These are phyloP conservation scores for Parnassius apollo DNA, from an alignment of 2,888 invertebrate genomes.

Conservation along the genomic window DNA sequence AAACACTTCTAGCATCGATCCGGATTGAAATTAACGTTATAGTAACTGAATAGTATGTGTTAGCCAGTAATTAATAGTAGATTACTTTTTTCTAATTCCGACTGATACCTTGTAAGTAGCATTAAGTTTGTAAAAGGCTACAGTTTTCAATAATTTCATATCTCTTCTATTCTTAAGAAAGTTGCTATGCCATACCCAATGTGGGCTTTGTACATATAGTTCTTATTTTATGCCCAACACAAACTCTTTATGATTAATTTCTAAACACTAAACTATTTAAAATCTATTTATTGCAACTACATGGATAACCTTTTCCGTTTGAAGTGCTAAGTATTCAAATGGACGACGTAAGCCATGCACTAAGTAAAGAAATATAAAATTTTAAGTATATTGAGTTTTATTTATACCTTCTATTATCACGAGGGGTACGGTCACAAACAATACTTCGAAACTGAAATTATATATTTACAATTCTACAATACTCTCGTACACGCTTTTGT, in stretches of 20 bases:
- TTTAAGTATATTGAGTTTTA: constrained; percentile 35
- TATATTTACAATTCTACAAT: too few relatives aligned
- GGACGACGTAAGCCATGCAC: constrained; percentile 74
- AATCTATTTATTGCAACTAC: constrained; percentile 65
- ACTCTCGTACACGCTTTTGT: too few relatives aligned
- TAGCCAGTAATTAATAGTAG: constrained; percentile 65
- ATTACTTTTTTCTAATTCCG: constrained; percentile 59
- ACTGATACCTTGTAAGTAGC: constrained; percentile 77
- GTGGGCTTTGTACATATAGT: constrained; percentile 70
- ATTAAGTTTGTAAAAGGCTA: constrained; percentile 39
- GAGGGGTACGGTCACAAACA: too few relatives aligned
- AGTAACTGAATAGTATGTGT: constrained; percentile 36
- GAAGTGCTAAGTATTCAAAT: constrained; percentile 60
- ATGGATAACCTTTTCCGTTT: constrained; percentile 79
- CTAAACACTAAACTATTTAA: constrained; percentile 38
- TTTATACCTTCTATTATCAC: constrained; percentile 13
- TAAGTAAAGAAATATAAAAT: constrained; percentile 49
- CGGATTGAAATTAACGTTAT: constrained; percentile 48
- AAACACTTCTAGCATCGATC: constrained; percentile 53
- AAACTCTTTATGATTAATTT: constrained; percentile 51
- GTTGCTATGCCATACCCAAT: constrained; percentile 43
- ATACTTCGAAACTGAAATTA: too few relatives aligned
- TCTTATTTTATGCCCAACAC: constrained; percentile 43
- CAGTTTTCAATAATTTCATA: constrained; percentile 2
- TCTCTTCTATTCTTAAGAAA: constrained; percentile 8